Evolutionary conservation across 2,113 vertebrate species (phyloP).

Genomic region (Myiozetetes cayanensis): DNA sequence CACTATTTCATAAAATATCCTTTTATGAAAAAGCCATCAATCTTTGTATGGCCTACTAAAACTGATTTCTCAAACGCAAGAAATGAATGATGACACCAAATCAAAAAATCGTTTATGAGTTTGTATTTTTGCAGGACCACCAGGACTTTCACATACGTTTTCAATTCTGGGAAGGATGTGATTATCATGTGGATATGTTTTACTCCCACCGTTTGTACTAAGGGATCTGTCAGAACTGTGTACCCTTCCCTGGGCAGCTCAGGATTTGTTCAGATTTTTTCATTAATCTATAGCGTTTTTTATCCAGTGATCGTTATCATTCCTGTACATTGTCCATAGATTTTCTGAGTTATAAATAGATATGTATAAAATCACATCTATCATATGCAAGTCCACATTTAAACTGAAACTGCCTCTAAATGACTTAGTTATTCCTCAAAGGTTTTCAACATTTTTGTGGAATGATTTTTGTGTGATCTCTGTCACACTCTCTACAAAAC

Average conservation of each 20-base stretch:
- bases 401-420: background rate
- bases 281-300: constrained; percentile 31
- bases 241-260: constrained; percentile 53
- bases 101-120: constrained; percentile 75
- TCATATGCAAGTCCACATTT: background rate
- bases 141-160: constrained; percentile 79
- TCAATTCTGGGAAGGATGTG: constrained; percentile 78
- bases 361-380: background rate
- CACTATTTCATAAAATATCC: constrained; percentile 75
- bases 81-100: constrained; percentile 80
- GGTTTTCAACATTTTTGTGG: background rate
- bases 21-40: constrained; percentile 80
- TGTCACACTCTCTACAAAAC: background rate
- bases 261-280: constrained; percentile 54
- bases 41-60: constrained; percentile 68
- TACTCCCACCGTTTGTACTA: constrained; percentile 79
- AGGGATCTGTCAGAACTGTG: constrained; percentile 66
- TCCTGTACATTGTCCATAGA: background rate
- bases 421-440: background rate
- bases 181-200: constrained; percentile 82
- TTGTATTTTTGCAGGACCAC: constrained; percentile 82
- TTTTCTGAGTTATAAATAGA: background rate
- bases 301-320: constrained; percentile 15
- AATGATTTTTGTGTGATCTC: background rate
- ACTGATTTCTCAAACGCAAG: constrained; percentile 75